Evolutionary conservation across 1,140 invertebrate genomes (phyloP), one percentile per base, ranked within the genome.

Genomic region (Trichonephila inaurata): DNA sequence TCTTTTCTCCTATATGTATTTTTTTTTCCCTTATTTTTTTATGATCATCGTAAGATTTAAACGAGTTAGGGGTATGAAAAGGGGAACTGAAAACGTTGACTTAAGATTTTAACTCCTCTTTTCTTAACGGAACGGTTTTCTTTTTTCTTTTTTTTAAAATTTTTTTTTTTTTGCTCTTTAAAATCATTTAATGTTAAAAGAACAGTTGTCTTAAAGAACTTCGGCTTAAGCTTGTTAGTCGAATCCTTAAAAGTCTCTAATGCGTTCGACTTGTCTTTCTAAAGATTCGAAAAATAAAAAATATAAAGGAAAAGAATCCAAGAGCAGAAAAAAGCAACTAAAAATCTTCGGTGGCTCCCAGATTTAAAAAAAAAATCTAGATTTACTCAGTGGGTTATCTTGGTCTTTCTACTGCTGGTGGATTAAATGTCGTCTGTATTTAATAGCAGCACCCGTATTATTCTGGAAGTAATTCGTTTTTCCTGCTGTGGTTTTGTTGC

Each of bases 191-290:
- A 72, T 91, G 82, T 91, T 91, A 92, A 66, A 64, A 61, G 82
- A 85, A 85, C 81, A 83, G 81, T 92, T 92, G 90, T 85, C 62
- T 83, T 28, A 16, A 28, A 61, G 44, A 92, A 85, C 81, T 92
- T 69, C 89, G 21, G 90, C 90, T 92, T 92, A 92, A 92, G 90
- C 90, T 92, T 92, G 81, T 92, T 92, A 92, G 82, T 51, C 90
- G 82, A 85, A 61, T 28, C 82, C 44, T 85, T 85, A 85, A 92
- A 92, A 92, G 90, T 66, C 90, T 69, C 61, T 85, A 91, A 91
- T 91, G 89, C 89, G 18, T 72, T 18, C 21, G 69, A 44, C 58
- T 82, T 82, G 69, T 91, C 77, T 91, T 82, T 60, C 58, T 33
- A 82, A 51, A 62, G 77, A 91, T 77, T 89, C 33, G 10, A 91